Conservation (phyloP, 2,113 vertebrate species). For the Tapirus terrestris region DNA sequence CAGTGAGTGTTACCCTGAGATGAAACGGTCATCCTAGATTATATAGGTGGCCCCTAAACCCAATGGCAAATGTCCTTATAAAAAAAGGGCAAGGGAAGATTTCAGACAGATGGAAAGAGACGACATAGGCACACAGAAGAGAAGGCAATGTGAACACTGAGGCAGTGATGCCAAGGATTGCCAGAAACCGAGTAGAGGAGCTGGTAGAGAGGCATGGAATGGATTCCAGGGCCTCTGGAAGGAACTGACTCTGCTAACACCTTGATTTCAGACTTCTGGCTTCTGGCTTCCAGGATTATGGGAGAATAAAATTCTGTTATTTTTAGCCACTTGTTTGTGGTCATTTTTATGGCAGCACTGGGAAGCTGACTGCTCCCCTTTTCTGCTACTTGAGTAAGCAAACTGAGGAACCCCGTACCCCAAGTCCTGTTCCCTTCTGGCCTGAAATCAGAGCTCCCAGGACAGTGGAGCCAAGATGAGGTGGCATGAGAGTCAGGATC, state of each 20-base stretch:
- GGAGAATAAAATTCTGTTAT: not conserved
- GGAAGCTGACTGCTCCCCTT: not conserved
- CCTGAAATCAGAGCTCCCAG: not conserved
- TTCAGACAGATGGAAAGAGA: not conserved
- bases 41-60: not conserved
- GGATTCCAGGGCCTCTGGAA: not conserved
- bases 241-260: not conserved
- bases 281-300: not conserved
- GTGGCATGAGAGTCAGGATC: too few species aligned
- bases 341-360: not conserved
- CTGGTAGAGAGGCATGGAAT: not conserved
- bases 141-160: not conserved
- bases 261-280: not conserved
- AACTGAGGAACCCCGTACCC: not conserved
- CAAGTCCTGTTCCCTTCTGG: not conserved
- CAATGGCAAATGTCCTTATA: not conserved
- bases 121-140: rapidly evolving
- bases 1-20: not conserved
- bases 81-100: not conserved
- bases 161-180: not conserved
- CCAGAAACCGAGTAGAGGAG: not conserved
- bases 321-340: not conserved
- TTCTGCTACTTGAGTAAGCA: not conserved
- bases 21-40: not conserved
- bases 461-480: not conserved